Percentiles rank a stretch among this genome's conserved stretches.
These are phyloP conservation scores for Geophilus truncorum DNA, from an alignment of 2,888 invertebrate species.

Conservation along the genomic window DNA sequence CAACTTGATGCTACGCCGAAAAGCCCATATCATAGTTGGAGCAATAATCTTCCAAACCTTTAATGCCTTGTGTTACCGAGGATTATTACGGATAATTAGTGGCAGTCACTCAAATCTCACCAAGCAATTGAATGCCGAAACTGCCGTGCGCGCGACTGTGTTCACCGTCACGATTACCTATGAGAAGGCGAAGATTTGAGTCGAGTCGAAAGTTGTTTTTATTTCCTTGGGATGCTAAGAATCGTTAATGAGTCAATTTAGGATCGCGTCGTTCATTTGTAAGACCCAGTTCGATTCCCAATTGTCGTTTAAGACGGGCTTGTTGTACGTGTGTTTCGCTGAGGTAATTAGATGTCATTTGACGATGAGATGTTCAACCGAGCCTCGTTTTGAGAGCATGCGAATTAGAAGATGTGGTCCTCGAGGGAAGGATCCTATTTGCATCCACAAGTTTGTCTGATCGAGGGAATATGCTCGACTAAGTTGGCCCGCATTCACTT, in stretches of 20 bases:
- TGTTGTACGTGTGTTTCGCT: neutral
- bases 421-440: constrained; percentile 9
- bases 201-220: neutral
- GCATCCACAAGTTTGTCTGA: constrained; percentile 2
- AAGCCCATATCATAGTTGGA: too few species aligned
- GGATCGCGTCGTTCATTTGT: neutral
- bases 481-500: too few species aligned
- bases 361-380: neutral
- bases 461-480: neutral
- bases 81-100: too few species aligned
- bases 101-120: too few species aligned
- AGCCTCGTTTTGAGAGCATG: neutral
- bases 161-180: too few species aligned
- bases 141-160: too few species aligned
- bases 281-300: neutral
- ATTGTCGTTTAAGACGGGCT: neutral
- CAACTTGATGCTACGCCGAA: too few species aligned
- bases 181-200: too few species aligned
- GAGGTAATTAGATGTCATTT: neutral
- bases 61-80: too few species aligned
- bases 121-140: too few species aligned
- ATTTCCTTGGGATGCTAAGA: neutral
- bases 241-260: neutral
- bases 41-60: too few species aligned
- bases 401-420: constrained; percentile 8